Percentiles rank a stretch among this genome's conserved stretches.
Evolutionary conservation across 37 sponge, comb jelly and placozoan species (phyloP).

Genomic region (Eunapius fragilis): DNA sequence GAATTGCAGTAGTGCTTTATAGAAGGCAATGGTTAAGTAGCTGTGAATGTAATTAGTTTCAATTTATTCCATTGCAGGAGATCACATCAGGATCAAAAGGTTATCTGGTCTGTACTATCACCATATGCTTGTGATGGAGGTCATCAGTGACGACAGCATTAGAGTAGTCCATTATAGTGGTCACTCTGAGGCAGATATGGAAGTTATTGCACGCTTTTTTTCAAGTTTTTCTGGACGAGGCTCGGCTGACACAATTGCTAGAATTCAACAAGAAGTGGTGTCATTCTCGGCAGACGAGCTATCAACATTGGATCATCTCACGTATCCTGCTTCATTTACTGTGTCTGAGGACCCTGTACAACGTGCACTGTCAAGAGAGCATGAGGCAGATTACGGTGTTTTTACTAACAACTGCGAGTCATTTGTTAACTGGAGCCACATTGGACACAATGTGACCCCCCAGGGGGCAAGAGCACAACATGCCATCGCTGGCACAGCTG

Average conservation of each 20-base stretch:
- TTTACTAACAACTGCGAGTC: slow-evolving; percentile 43
- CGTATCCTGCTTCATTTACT: not conserved
- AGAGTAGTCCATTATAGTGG: slow-evolving; percentile 33
- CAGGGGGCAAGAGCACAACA: not conserved
- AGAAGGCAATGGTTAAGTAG: too few relatives aligned
- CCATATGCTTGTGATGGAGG: slow-evolving; percentile 33
- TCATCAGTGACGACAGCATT: not conserved
- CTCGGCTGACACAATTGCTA: not conserved
- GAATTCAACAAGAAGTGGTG: not conserved
- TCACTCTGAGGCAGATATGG: not conserved
- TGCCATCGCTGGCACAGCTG: not conserved
- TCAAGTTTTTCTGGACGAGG: not conserved
- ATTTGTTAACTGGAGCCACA: slow-evolving; percentile 35
- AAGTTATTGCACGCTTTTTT: slow-evolving; percentile 6
- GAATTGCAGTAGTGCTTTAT: too few relatives aligned
- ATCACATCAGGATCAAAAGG: slow-evolving; percentile 14
- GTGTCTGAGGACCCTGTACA: not conserved
- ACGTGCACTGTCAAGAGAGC: not conserved
- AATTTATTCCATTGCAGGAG: slow-evolving; percentile 1
- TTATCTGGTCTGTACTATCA: slow-evolving; percentile 27
- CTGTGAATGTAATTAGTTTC: too few relatives aligned
- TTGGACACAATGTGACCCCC: slow-evolving; percentile 4
- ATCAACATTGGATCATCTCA: not conserved
- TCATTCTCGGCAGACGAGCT: not conserved
- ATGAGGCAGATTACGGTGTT: slow-evolving; percentile 11